These are phyloP conservation scores for Ispidina lecontei DNA, from an alignment of 2,797 vertebrate genomes.

Conservation along the genomic window DNA sequence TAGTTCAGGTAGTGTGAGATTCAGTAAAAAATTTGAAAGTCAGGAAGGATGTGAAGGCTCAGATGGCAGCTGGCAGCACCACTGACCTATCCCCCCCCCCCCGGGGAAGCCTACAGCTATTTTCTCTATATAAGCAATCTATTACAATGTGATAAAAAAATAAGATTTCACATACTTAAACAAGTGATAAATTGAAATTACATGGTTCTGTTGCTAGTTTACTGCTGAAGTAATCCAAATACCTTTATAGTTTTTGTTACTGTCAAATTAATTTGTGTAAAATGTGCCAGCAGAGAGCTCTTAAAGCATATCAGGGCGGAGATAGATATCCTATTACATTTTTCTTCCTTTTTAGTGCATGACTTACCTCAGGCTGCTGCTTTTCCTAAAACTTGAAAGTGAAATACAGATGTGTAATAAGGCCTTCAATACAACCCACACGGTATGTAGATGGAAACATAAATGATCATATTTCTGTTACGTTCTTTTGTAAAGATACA, in stretches of 20 bases:
- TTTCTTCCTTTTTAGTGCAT: neutral
- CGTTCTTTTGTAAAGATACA: neutral
- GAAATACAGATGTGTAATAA: neutral
- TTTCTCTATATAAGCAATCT: conserved; percentile 13
- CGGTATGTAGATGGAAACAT: neutral
- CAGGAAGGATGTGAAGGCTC: conserved; percentile 3
- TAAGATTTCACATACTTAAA: conserved; percentile 41
- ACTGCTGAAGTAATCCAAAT: conserved; percentile 41
- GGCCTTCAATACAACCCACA: neutral
- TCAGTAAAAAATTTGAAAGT: conserved; percentile 20
- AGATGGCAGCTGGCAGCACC: neutral
- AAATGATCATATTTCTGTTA: neutral
- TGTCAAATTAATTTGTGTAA: conserved; percentile 51
- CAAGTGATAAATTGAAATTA: conserved; percentile 44
- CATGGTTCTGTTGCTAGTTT: conserved; percentile 18
- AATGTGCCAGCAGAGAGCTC: conserved; percentile 17
- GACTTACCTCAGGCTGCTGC: neutral
- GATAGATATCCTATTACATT: neutral
- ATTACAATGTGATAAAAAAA: conserved; percentile 20
- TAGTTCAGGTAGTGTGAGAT: neutral
- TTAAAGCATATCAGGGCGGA: conserved; percentile 6
- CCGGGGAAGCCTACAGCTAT: neutral
- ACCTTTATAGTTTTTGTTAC: conserved; percentile 31
- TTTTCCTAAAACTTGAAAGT: neutral
- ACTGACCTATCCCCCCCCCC: too few species aligned